These are phyloP conservation scores for Aspidiotus destructor DNA, from an alignment of 2,888 invertebrate genomes.

Conservation along the genomic window DNA sequence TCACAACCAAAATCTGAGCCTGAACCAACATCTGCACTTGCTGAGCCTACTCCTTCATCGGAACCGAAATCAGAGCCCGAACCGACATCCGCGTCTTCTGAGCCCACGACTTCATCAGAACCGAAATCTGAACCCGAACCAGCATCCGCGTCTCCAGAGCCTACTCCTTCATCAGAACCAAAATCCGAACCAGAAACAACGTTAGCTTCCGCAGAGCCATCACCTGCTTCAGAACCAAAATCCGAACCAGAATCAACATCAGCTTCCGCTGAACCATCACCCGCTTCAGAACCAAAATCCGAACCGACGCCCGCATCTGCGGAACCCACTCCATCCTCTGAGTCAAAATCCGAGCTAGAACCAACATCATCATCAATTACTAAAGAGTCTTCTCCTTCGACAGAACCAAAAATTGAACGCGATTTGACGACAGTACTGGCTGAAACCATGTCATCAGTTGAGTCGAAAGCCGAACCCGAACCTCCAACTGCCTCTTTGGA, in stretches of 20 bases:
- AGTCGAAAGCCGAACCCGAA: slow-evolving; percentile 39
- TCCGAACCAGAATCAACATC: slow-evolving; percentile 38
- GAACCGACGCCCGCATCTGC: slow-evolving; percentile 39
- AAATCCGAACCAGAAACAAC: slow-evolving; percentile 36
- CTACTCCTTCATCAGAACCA: slow-evolving; percentile 35
- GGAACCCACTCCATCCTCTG: slow-evolving; percentile 33
- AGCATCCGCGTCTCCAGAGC: slow-evolving; percentile 33
- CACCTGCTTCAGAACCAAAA: slow-evolving; percentile 39
- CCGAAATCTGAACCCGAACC: slow-evolving; percentile 37
- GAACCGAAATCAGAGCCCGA: slow-evolving; percentile 37
- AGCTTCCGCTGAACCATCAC: slow-evolving; percentile 39
- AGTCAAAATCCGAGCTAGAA: slow-evolving; percentile 34
- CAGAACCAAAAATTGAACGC: slow-evolving; percentile 30
- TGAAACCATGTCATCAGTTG: slow-evolving; percentile 28
- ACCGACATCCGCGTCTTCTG: slow-evolving; percentile 37
- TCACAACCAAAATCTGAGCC: slow-evolving; percentile 36
- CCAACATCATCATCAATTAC: slow-evolving; percentile 6
- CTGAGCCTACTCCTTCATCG: slow-evolving; percentile 38
- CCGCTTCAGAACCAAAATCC: slow-evolving; percentile 40
- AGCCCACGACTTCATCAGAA: slow-evolving; percentile 36
- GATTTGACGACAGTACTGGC: slow-evolving; percentile 38
- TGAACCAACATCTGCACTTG: slow-evolving; percentile 35
- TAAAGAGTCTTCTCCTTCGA: too few relatives aligned
- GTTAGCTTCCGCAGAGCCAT: slow-evolving; percentile 38
- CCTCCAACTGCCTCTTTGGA: slow-evolving; percentile 33